A percentile compares a stretch with the other conserved stretches of the same genome.
Evolutionary conservation across 2,888 invertebrate genomes (phyloP).

Genomic region (Hipparchia sbordonii): DNA sequence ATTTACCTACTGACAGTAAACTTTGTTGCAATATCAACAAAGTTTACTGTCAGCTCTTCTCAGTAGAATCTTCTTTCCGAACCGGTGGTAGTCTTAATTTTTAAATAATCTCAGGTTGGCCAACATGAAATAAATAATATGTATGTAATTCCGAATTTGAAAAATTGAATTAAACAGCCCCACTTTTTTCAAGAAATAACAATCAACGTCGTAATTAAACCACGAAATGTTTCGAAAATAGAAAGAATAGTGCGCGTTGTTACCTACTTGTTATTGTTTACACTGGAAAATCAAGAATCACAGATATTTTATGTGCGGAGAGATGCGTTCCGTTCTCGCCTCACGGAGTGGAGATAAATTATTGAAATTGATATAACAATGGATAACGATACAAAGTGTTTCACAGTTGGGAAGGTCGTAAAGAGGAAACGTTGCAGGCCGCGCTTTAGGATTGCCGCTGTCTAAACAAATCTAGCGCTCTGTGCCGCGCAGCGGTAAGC

Average conservation of each 20-base stretch:
- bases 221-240: constrained; percentile 42
- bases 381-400: constrained; percentile 73
- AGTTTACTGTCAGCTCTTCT: too few species aligned
- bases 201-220: constrained; percentile 42
- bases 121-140: too few species aligned
- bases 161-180: constrained; percentile 29
- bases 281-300: constrained; percentile 63
- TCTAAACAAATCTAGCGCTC: constrained; percentile 70
- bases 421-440: constrained; percentile 76
- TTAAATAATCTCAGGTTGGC: too few species aligned
- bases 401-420: constrained; percentile 78
- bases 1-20: too few species aligned
- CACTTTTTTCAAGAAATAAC: constrained; percentile 32
- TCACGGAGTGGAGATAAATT: constrained; percentile 66
- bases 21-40: too few species aligned
- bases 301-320: constrained; percentile 62
- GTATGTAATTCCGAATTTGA: too few species aligned
- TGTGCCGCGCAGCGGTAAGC: constrained; percentile 46
- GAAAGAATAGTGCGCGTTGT: constrained; percentile 41
- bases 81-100: too few species aligned
- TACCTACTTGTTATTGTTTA: constrained; percentile 46
- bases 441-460: constrained; percentile 76
- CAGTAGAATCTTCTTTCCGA: too few species aligned
- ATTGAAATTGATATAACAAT: constrained; percentile 82
- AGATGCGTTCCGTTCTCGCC: constrained; percentile 72